Evolutionary conservation across 2,113 vertebrate genomes (phyloP), one percentile per base, ranked within the genome.

Genomic region (Manacus vitellinus): DNA sequence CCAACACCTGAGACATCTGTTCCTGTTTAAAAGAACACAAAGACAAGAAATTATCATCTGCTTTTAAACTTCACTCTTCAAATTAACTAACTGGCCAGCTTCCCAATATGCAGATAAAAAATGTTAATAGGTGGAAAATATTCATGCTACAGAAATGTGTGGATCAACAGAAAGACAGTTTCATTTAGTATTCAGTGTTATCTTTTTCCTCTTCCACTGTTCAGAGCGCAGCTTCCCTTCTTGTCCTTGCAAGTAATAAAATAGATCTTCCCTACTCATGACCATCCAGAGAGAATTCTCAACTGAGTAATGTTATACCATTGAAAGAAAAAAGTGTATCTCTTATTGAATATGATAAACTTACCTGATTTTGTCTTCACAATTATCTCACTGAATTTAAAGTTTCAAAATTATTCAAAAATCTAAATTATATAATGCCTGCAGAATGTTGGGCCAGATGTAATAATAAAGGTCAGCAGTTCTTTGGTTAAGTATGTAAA

Each of bases 1-100:
- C 99, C 97, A 99, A 97, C 82, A 99, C 99, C 97, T 99, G 99
- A 95, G 99, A 99, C 98, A 99, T 99, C 98, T 99, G 98, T 80
- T 99, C 99, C 99, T 99, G 77, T 97, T 94, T 39, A 68, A 91
- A 95, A 94, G 61, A 80, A 96, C 74, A 97, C 39, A 86, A 88
- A 95, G 25, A 73, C 37, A 72, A 86, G 39, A 86, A 90, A 72
- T 93, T 37, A 87, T 19, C 8, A 49, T 44, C 65, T 81, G 30
- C 49, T 85, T 82, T 91, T 44, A 66, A 89, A 52, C 59, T 14
- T 68, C 52, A 46, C 33, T 63, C 51, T 77, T 78, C 21, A 13
- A 78, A 83, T 79, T 58, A 89, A 52, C 65, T 44, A 89, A 63
- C 41, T 66, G 65, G 52, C 51, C 79, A 84, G 73, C 47, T 52